Evolutionary conservation across 1,140 invertebrate genomes (phyloP).

Genomic region (Kradibia gibbosae): DNA sequence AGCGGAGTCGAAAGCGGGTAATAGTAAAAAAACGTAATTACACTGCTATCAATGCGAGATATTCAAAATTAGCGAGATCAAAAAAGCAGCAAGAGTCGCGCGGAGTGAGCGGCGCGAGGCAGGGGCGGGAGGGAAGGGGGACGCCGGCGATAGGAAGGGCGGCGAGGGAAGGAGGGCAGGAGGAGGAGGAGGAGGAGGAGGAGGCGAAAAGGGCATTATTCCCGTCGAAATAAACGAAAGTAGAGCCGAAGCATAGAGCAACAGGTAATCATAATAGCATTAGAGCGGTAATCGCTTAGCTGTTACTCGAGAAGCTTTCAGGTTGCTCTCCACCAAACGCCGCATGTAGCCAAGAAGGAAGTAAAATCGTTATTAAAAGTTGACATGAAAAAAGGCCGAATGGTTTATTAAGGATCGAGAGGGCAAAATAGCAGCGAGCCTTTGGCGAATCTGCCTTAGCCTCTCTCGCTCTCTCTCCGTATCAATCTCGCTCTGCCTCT

Average conservation of each 20-base stretch:
- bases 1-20: neutral
- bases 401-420: slow-evolving; percentile 26
- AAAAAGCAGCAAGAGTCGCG: neutral
- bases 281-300: slow-evolving; percentile 24
- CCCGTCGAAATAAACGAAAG: slow-evolving; percentile 24
- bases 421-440: slow-evolving; percentile 16
- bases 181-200: neutral
- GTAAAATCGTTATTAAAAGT: slow-evolving; percentile 24
- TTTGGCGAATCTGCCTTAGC: neutral
- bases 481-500: neutral
- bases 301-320: slow-evolving; percentile 13
- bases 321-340: neutral
- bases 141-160: too few relatives aligned
- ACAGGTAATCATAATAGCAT: slow-evolving; percentile 28
- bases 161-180: neutral
- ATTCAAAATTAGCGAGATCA: slow-evolving; percentile 6
- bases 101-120: neutral
- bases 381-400: slow-evolving; percentile 11
- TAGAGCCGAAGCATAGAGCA: slow-evolving; percentile 9
- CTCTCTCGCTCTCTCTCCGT: neutral
- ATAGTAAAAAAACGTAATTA: slow-evolving; percentile 1
- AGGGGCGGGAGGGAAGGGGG: too few relatives aligned
- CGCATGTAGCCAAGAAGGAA: neutral
- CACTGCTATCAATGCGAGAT: slow-evolving; percentile 1
- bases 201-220: neutral